Base-by-base conservation (phyloP, 2,113 vertebrate genomes). In the Lagopus muta region DNA sequence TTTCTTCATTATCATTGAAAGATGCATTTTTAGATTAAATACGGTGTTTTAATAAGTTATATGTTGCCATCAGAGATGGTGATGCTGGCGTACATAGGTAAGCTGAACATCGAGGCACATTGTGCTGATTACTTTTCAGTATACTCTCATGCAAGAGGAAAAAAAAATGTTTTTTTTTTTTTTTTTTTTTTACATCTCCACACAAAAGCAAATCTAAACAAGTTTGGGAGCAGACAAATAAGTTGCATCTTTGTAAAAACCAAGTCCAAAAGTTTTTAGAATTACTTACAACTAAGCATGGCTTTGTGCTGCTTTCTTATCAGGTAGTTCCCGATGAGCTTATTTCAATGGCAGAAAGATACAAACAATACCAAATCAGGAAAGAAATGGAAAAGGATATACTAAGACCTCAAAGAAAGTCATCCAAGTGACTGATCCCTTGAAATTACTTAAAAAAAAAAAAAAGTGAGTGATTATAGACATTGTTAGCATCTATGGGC, bases 241-340 rank as follows among this genome's bases (percentile, higher is more conserved):
- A 45, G 8, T 45, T 54, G 25, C 5, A 4, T 45, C 70, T 74
- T 52, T 9, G 1, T 84, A 45, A 76, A 82, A 24, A 30, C 25
- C 27, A 34, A n/a, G 10, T 52, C 73, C 47, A 10, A 62, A 81
- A 61, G 12, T 50, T 84, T 50, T 84, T n/a, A 43, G 21, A 57
- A 16, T 64, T 61, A n/a, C 54, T 72, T 85, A 45, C 72, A 82
- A 65, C 73, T 43, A 36, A 77, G 20, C 9, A 77, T 86, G 45
- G 2, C 17, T 42, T 88, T 57, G 21, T 77, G 32, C 42, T 93
- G 20, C 62, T 81, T 92, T 92, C 38, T 94, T 93, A 47, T 36
- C 93, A 99, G 99, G 98, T 97, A 5, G 97, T 99, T 78, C 99
- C 99, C 22, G 97, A 97, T 1, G 97, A 99, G 58, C 98, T 99